Conservation (phyloP, 2,113 vertebrate genomes). For the Isichthys henryi region DNA sequence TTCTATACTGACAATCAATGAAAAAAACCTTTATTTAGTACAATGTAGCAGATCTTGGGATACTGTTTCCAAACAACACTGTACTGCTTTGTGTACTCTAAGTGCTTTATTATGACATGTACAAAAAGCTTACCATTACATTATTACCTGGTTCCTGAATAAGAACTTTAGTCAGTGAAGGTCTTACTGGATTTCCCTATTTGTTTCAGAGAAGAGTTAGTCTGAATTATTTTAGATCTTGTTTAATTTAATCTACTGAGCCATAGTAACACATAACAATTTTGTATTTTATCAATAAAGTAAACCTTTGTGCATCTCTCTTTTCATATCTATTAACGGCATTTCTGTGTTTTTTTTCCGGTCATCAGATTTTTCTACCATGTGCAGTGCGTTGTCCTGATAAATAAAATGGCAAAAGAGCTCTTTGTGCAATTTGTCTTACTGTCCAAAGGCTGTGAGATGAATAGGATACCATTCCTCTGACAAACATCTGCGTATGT, state of each 20-base stretch:
- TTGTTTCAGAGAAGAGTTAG: not conserved
- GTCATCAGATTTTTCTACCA: not conserved
- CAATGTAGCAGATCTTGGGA: conserved; percentile 1
- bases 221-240: not conserved
- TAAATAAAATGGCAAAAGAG: not conserved
- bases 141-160: not conserved
- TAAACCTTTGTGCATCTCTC: not conserved
- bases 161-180: not conserved
- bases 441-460: not conserved
- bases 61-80: conserved; percentile 8
- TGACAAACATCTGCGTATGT: not conserved
- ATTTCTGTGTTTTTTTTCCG: not conserved
- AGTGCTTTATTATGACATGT: conserved; percentile 24
- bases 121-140: not conserved
- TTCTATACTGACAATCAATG: not conserved
- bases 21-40: not conserved
- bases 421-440: not conserved
- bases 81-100: not conserved
- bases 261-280: not conserved
- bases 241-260: not conserved
- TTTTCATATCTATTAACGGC: not conserved
- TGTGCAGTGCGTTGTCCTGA: not conserved
- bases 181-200: not conserved
- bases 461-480: not conserved
- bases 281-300: not conserved